These are phyloP conservation scores for Chionis minor DNA, from an alignment of 2,113 vertebrate species.

Conservation along the genomic window DNA sequence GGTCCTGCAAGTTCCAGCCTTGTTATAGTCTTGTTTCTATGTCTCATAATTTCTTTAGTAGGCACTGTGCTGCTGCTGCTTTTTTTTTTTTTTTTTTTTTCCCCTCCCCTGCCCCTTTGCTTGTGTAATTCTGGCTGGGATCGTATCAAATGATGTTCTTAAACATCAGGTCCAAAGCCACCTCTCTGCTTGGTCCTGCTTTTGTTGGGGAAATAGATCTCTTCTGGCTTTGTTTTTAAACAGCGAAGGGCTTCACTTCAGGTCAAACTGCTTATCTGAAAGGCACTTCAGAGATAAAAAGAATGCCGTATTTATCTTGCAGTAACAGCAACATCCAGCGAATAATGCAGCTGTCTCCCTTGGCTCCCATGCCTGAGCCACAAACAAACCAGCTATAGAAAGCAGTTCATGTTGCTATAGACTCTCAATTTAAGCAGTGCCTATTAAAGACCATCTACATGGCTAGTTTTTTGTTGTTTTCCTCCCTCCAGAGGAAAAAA, in stretches of 20 bases:
- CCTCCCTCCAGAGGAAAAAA: not conserved
- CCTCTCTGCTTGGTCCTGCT: not conserved
- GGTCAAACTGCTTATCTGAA: conserved; percentile 51
- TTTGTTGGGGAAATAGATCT: conserved; percentile 33
- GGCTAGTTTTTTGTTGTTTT: not conserved
- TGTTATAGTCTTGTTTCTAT: not conserved
- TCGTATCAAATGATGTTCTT: not conserved
- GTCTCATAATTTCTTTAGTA: not conserved
- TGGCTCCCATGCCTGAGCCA: not conserved
- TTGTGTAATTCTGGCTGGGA: not conserved
- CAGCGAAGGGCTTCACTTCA: conserved; percentile 1
- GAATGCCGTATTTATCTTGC: conserved; percentile 58
- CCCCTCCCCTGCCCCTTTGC: fast-evolving
- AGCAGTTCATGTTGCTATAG: not conserved
- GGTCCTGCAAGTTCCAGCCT: not conserved
- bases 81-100: no score
- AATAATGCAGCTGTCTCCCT: conserved; percentile 28
- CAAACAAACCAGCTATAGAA: conserved; percentile 25
- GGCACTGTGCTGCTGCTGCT: not conserved
- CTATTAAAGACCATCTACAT: conserved; percentile 8
- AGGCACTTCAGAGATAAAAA: conserved; percentile 52
- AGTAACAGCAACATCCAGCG: conserved; percentile 35
- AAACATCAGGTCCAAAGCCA: not conserved
- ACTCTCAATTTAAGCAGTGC: not conserved
- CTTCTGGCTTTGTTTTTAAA: conserved; percentile 11